Evolutionary conservation across 2,888 invertebrate species (phyloP).

Genomic region (Loripinus fragilis): DNA sequence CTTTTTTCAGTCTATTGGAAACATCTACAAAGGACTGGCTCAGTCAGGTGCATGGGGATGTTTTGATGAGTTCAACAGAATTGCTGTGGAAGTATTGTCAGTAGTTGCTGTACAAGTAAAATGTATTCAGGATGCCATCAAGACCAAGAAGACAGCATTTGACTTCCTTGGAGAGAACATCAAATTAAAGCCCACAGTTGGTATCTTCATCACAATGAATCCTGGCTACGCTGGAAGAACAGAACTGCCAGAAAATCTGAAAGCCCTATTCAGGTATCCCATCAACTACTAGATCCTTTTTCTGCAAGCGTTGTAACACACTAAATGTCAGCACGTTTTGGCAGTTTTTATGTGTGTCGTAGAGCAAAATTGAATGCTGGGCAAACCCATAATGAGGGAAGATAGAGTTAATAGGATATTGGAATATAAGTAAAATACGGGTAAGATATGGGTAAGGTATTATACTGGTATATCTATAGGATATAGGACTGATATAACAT

Average conservation of each 20-base stretch:
- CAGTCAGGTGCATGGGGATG: slow-evolving; percentile 99
- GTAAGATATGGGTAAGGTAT: too few relatives aligned
- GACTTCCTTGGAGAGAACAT: slow-evolving; percentile 98
- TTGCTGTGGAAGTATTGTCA: slow-evolving; percentile 97
- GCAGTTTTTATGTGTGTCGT: too few relatives aligned
- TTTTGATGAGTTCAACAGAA: slow-evolving; percentile 98
- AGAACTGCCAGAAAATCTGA: slow-evolving; percentile 84
- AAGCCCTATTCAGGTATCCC: slow-evolving; percentile 83
- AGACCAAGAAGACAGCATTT: slow-evolving; percentile 93
- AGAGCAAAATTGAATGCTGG: too few relatives aligned
- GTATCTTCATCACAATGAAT: slow-evolving; percentile 99
- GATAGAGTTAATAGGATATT: too few relatives aligned
- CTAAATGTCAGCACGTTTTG: too few relatives aligned
- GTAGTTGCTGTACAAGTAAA: slow-evolving; percentile 96
- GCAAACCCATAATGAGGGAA: too few relatives aligned
- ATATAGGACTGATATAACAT: too few relatives aligned
- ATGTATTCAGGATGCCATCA: slow-evolving; percentile 90
- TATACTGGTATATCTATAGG: too few relatives aligned
- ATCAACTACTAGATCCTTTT: too few relatives aligned
- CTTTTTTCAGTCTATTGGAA: slow-evolving; percentile 92
- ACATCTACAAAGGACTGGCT: slow-evolving; percentile 98
- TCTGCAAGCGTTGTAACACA: too few relatives aligned
- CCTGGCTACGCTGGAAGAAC: slow-evolving; percentile 97
- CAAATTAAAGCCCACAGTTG: slow-evolving; percentile 92
- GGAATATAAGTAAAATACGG: too few relatives aligned